Percentiles rank a stretch among this genome's conserved stretches.
These are phyloP conservation scores for Limnephilus marmoratus DNA, from an alignment of 2,888 invertebrate genomes.

Conservation along the genomic window DNA sequence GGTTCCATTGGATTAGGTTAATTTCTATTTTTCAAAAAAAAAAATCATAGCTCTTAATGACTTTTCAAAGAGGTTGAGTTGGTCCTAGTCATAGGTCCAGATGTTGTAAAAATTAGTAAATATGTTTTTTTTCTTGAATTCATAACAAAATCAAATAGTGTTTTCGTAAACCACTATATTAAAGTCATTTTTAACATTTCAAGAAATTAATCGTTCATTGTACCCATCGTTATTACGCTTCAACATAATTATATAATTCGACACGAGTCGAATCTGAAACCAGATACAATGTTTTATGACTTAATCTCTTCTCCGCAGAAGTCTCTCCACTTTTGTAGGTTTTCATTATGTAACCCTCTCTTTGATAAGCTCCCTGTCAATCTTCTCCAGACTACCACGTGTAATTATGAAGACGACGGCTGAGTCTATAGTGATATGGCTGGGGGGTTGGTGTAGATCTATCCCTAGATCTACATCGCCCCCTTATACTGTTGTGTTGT, in stretches of 20 bases:
- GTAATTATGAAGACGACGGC: neutral
- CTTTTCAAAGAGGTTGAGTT: too few relatives aligned
- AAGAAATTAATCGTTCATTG: neutral
- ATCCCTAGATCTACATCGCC: neutral
- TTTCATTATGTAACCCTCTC: neutral
- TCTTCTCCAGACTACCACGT: neutral
- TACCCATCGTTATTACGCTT: neutral
- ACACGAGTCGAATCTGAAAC: neutral
- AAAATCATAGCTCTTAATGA: too few relatives aligned
- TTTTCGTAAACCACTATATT: neutral
- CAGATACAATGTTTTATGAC: neutral
- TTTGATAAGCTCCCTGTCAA: neutral
- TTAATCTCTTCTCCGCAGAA: neutral
- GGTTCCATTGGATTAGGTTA: too few relatives aligned
- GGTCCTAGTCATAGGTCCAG: neutral
- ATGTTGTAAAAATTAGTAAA: neutral
- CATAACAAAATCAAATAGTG: neutral
- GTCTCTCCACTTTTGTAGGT: neutral
- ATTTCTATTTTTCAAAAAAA: too few relatives aligned
- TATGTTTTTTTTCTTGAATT: too few relatives aligned
- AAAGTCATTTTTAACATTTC: neutral
- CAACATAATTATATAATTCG: neutral
- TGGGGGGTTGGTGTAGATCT: neutral
- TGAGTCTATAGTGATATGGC: neutral
- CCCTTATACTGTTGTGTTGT: constrained; percentile 52